A percentile compares a stretch with the other conserved stretches of the same genome.
phyloP scores from a whole-genome alignment of 2,797 vertebrate genomes.

The Peromyscus nudipes region DNA sequence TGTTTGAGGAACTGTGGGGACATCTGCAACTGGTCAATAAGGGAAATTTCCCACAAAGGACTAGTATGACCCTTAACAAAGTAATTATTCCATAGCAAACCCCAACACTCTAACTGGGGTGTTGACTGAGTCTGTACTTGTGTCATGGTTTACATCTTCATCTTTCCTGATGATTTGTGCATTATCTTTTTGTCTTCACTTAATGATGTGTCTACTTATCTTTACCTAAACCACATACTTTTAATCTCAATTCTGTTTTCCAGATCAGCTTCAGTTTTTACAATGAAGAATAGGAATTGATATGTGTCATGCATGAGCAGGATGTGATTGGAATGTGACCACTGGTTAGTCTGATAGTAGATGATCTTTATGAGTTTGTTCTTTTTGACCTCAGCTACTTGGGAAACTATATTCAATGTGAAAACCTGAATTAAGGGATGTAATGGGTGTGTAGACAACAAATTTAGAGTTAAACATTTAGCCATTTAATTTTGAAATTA shows the following conservation, averaged over 20 bases:
- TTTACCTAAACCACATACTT: neutral
- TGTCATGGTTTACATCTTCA: neutral
- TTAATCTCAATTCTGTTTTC: constrained; percentile 5
- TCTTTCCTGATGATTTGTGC: neutral
- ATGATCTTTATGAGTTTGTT: neutral
- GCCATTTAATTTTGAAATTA: neutral
- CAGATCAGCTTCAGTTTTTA: constrained; percentile 11
- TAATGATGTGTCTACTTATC: neutral
- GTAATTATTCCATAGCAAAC: neutral
- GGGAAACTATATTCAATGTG: neutral
- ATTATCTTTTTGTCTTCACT: neutral
- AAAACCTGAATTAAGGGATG: constrained; percentile 38
- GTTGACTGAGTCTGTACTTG: neutral
- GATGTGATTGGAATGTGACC: neutral
- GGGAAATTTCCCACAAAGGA: neutral
- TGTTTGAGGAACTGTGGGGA: neutral
- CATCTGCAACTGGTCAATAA: neutral
- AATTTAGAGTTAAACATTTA: constrained; percentile 7
- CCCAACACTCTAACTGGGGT: neutral
- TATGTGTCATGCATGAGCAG: neutral
- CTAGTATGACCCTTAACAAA: neutral
- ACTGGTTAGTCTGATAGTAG: neutral
- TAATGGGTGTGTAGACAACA: neutral
- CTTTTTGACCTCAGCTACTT: neutral
- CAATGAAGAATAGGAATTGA: neutral